Conservation (phyloP, 1,140 invertebrate genomes). For the Lucilia sericata region DNA sequence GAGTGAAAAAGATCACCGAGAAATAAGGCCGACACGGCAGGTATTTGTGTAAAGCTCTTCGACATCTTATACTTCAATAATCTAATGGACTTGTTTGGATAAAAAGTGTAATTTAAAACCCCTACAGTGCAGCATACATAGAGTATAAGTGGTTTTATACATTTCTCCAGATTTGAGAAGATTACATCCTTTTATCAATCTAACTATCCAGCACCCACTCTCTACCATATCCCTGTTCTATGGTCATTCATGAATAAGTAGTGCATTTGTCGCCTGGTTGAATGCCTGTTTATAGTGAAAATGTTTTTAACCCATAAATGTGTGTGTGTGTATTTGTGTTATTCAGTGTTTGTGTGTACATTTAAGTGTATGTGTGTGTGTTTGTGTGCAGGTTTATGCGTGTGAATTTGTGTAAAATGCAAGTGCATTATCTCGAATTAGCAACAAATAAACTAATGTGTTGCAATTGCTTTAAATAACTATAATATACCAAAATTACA, state of each 20-base stretch:
- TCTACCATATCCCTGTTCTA: neutral
- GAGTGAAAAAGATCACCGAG: no score
- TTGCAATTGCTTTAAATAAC: slow-evolving; percentile 38
- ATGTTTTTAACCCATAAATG: slow-evolving; percentile 3
- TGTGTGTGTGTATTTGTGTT: no score
- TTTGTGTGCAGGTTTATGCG: neutral
- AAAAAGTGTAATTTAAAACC: no score
- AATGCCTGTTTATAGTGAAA: slow-evolving; percentile 26
- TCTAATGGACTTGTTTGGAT: no score
- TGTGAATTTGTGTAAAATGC: slow-evolving; percentile 29
- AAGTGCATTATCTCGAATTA: slow-evolving; percentile 39
- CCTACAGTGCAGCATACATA: no score
- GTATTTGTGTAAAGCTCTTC: no score
- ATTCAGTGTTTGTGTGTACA: no score
- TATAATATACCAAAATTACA: slow-evolving; percentile 14
- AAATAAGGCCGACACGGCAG: no score
- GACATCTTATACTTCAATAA: no score
- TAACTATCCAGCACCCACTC: neutral
- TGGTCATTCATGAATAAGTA: slow-evolving; percentile 18
- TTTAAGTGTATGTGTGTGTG: neutral
- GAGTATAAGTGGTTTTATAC: no score
- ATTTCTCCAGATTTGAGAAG: no score
- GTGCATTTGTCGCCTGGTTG: slow-evolving; percentile 26
- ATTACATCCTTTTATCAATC: no score
- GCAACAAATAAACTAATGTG: slow-evolving; percentile 34